Conservation (phyloP, 2,888 invertebrate species). For the Seira ritae region DNA sequence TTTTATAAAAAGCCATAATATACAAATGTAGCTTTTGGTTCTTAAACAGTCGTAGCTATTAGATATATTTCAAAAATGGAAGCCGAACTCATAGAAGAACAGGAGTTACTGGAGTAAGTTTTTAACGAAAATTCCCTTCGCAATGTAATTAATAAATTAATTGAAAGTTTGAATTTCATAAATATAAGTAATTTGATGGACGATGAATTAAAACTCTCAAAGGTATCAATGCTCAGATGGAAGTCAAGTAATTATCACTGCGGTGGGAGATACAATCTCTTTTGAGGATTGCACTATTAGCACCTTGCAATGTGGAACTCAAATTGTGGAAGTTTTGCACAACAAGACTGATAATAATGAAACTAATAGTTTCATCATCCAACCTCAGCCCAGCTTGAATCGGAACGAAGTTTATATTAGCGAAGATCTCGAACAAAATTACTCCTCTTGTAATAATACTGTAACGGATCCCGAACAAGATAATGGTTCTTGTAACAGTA, state of each 20-base stretch:
- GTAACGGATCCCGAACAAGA: not conserved
- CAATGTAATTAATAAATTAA: not conserved
- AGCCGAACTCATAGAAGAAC: slow-evolving; percentile 30
- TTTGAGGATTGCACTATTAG: not conserved
- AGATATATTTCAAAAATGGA: no score
- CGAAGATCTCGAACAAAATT: not conserved
- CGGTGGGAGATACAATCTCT: slow-evolving; percentile 19
- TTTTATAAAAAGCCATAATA: no score
- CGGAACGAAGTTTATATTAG: not conserved
- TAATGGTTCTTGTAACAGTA: not conserved
- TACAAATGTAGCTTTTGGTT: no score
- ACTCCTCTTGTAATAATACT: not conserved
- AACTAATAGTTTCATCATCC: no score
- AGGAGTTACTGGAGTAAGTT: slow-evolving; percentile 48
- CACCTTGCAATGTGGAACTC: not conserved
- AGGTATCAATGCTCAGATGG: slow-evolving; percentile 39
- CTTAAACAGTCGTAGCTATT: no score
- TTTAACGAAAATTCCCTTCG: not conserved
- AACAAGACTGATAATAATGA: not conserved
- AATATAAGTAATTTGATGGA: not conserved
- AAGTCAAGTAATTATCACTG: slow-evolving; percentile 32
- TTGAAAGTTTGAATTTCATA: not conserved
- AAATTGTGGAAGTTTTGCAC: slow-evolving; percentile 27
- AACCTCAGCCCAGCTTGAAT: not conserved
- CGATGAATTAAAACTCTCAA: no score